Conservation (phyloP, 2,797 vertebrate genomes). For the Gymnothorax reevesii region DNA sequence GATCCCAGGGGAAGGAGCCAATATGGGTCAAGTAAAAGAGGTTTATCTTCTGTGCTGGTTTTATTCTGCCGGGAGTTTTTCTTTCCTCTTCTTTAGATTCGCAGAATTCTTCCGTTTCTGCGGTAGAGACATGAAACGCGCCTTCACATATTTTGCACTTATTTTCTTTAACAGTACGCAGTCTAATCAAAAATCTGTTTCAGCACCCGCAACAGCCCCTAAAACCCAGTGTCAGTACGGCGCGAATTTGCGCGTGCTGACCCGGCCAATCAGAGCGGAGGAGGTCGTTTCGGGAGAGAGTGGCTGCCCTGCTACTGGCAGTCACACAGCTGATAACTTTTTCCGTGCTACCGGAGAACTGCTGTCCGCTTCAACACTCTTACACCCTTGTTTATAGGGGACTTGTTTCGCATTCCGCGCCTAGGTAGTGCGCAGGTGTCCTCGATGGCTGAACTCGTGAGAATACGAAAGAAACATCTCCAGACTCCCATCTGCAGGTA, state of each 20-base stretch:
- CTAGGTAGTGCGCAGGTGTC: conserved; percentile 51
- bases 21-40: not conserved
- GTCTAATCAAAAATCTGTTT: conserved; percentile 68
- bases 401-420: conserved; percentile 35
- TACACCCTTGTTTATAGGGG: conserved; percentile 23
- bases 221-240: conserved; percentile 1
- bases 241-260: conserved; percentile 61
- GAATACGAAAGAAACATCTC: conserved; percentile 77
- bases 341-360: conserved; percentile 61
- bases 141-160: conserved; percentile 62
- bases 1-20: not conserved
- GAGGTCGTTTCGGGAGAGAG: conserved; percentile 70
- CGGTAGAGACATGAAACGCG: conserved; percentile 62
- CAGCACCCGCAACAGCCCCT: conserved; percentile 42
- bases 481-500: conserved; percentile 82
- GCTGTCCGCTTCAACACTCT: conserved; percentile 42
- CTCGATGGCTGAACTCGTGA: conserved; percentile 76
- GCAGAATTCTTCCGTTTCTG: conserved; percentile 55
- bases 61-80: conserved; percentile 26
- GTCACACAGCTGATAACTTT: conserved; percentile 70
- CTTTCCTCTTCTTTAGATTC: not conserved
- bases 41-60: conserved; percentile 43
- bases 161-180: conserved; percentile 57
- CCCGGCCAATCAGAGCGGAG: conserved; percentile 69
- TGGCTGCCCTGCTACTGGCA: conserved; percentile 60